These are phyloP conservation scores for Potorous gilbertii DNA, from an alignment of 2,797 vertebrate genomes.

Conservation along the genomic window DNA sequence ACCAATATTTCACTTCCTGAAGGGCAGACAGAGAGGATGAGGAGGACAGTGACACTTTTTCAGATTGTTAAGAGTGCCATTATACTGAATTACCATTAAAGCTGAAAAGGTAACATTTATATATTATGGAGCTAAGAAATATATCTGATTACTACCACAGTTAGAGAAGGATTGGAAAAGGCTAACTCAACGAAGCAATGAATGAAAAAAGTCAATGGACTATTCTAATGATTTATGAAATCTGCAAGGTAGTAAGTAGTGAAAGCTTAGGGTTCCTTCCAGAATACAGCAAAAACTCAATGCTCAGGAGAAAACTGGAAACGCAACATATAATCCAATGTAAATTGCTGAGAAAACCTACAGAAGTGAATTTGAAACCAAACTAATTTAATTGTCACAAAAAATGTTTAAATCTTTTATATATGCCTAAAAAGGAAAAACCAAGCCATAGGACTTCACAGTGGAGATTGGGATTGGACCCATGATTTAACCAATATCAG, in stretches of 20 bases:
- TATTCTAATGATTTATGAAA: constrained; percentile 42
- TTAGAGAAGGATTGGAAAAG: constrained; percentile 32
- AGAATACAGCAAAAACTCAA: not conserved
- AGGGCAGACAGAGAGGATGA: not conserved
- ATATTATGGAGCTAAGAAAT: constrained; percentile 42
- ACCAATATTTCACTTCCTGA: not conserved
- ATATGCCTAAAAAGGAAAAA: constrained; percentile 19
- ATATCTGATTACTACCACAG: constrained; percentile 12
- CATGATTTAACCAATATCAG: not conserved
- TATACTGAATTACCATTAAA: constrained; percentile 52
- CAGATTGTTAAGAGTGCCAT: constrained; percentile 55
- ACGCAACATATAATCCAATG: constrained; percentile 6
- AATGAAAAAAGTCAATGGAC: constrained; percentile 35
- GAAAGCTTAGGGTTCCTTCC: not conserved
- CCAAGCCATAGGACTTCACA: not conserved
- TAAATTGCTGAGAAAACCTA: not conserved
- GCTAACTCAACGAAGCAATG: constrained; percentile 29
- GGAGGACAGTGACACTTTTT: not conserved
- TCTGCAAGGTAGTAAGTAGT: constrained; percentile 2
- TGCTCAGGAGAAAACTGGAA: not conserved
- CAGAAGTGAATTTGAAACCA: not conserved
- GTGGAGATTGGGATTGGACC: not conserved
- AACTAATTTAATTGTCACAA: constrained; percentile 9
- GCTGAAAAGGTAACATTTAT: constrained; percentile 64
- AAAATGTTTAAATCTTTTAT: constrained; percentile 5